Evolutionary conservation across 2,113 vertebrate genomes (phyloP).

Genomic region (Synchiropus splendidus): DNA sequence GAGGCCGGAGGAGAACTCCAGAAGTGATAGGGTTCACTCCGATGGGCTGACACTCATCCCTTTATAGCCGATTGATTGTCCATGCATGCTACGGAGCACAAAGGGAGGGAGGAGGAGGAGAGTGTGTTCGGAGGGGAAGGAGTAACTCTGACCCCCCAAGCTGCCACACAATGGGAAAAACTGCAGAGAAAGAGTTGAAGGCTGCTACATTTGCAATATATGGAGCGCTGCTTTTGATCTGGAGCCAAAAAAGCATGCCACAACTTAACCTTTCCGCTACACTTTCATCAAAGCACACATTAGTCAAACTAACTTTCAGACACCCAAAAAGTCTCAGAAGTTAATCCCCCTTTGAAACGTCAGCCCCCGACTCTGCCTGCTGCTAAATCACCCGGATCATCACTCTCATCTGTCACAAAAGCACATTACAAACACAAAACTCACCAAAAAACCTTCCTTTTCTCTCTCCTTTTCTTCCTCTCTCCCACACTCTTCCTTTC

Average conservation of each 20-base stretch:
- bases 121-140: not conserved
- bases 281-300: conserved; percentile 8
- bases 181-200: conserved; percentile 1
- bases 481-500: conserved; percentile 39
- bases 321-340: not conserved
- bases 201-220: not conserved
- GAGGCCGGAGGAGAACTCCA: conserved; percentile 10
- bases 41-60: conserved; percentile 7
- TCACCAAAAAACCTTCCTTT: conserved; percentile 60
- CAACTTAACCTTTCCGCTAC: conserved; percentile 4
- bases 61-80: conserved; percentile 40
- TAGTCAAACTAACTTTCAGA: not conserved
- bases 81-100: conserved; percentile 46
- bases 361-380: too few species aligned
- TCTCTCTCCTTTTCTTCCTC: conserved; percentile 47
- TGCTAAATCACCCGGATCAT: too few species aligned
- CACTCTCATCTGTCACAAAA: too few species aligned
- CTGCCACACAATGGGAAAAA: conserved; percentile 44
- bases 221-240: too few species aligned
- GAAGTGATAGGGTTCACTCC: not conserved
- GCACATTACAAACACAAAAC: conserved; percentile 25
- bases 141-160: conserved; percentile 32
- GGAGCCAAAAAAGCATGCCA: conserved; percentile 1
- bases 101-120: conserved; percentile 26
- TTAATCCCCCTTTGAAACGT: not conserved